Percentiles rank a stretch among this genome's conserved stretches.
Evolutionary conservation across 2,797 vertebrate species (phyloP).

Genomic region (Clarias laeviceps): DNA sequence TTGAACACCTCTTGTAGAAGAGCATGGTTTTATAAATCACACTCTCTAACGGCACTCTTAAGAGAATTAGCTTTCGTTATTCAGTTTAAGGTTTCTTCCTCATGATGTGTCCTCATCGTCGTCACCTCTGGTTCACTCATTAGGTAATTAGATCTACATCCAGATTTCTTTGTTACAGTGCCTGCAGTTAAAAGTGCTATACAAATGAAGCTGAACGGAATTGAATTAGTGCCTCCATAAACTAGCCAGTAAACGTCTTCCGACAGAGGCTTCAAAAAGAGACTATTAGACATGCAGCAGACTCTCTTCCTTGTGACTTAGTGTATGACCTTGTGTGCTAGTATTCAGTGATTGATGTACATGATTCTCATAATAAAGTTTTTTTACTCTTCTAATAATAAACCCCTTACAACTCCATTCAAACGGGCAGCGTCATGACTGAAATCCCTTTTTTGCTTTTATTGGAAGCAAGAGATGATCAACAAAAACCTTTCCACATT

Average conservation of each 20-base stretch:
- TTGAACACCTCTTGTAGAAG: neutral
- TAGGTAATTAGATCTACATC: neutral
- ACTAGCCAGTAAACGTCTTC: neutral
- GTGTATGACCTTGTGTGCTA: neutral
- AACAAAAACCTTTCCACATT: neutral
- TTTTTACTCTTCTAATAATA: constrained; percentile 5
- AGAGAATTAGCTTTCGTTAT: neutral
- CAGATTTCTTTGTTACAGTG: neutral
- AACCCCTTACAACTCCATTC: constrained; percentile 6
- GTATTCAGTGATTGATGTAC: neutral
- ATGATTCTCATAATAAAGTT: neutral
- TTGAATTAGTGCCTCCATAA: constrained; percentile 13
- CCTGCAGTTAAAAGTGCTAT: neutral
- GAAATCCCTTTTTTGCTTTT: neutral
- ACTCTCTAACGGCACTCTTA: neutral
- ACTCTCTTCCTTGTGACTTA: neutral
- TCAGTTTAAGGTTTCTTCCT: neutral
- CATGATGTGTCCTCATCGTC: neutral
- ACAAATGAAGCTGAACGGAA: neutral
- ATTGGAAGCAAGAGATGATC: constrained; percentile 10
- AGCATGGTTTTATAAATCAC: neutral
- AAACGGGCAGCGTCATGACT: constrained; percentile 21
- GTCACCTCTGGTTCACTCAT: neutral
- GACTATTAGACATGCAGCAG: neutral
- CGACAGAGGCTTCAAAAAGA: neutral